Percentiles rank a stretch among this genome's conserved stretches.
Evolutionary conservation across 2,797 vertebrate species (phyloP).

Genomic region (Falco peregrinus): DNA sequence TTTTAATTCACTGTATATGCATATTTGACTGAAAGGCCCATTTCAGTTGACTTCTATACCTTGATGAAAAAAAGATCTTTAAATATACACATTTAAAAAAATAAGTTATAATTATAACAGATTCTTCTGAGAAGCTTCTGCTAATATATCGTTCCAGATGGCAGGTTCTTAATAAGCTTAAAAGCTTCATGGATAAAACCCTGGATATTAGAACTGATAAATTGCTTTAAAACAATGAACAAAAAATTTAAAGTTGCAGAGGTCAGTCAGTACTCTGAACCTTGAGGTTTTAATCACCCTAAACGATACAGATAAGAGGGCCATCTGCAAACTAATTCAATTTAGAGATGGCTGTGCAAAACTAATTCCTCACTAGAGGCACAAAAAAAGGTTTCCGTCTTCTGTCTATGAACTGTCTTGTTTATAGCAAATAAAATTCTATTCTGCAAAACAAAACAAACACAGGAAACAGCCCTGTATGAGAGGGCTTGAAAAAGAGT

Average conservation of each 20-base stretch:
- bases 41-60: not conserved
- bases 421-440: not conserved
- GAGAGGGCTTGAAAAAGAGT: not conserved
- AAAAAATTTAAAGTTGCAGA: not conserved
- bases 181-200: conserved; percentile 47
- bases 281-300: conserved; percentile 1
- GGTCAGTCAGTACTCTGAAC: not conserved
- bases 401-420: not conserved
- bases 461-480: rapidly evolving
- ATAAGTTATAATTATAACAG: not conserved
- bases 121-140: conserved; percentile 27
- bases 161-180: conserved; percentile 38
- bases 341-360: not conserved
- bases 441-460: not conserved
- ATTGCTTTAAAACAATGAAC: conserved; percentile 13
- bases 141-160: conserved; percentile 42
- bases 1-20: not conserved
- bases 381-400: not conserved
- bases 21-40: not conserved
- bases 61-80: not conserved
- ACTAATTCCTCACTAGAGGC: not conserved
- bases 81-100: not conserved
- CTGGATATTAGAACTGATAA: conserved; percentile 20
- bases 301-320: not conserved
- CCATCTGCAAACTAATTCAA: conserved; percentile 31